Base-by-base conservation (phyloP, 2,113 vertebrate genomes). In the Heptranchias perlo region DNA sequence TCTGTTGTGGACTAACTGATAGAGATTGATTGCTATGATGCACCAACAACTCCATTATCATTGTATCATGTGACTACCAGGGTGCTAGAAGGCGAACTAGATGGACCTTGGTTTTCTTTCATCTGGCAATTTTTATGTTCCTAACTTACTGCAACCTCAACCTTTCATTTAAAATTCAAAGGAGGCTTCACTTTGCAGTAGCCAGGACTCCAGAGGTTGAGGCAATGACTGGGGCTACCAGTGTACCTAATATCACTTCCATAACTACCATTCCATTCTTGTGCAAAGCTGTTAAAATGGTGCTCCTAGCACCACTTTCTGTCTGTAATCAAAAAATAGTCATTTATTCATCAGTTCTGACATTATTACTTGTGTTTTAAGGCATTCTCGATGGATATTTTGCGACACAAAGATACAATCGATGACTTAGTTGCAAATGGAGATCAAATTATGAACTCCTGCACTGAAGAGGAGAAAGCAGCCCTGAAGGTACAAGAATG, bases 381-480 rank as follows among this genome's bases (percentile, higher is more conserved):
- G 99, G 97, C 97, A 96, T 99, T 99, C 97, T 99, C 99, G 96
- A 99, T 99, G 99, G 98, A 99, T 97, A 98, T 99, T 96, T 98
- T 99, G 98, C 98, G 98, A 96, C 99, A 99, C 97, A 99, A 99
- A 97, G 99, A 99, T 97, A 96, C 97, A 95, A 98, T 99, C 97
- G 99, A 99, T 97, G 98, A 98, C 96, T 98, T 99, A 96, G 98
- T 99, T 95, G 98, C 98, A 96, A 98, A 98, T 93, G 98, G 98
- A 87, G 98, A 99, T 96, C 97, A 98, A 96, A 97, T 99, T 96
- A 98, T 99, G 98, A 98, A 96, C 96, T 98, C 97, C 0, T 99
- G 98, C 97, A 98, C 98, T 0, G 98, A 99, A 96, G 98, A 98
- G 96, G 99, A 99, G 96, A 98, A 98, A 96, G 97, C 98, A 96